Percentiles rank a stretch among this genome's conserved stretches.
phyloP scores from a whole-genome alignment of 2,888 invertebrate genomes.

The Melinaea menophilus region DNA sequence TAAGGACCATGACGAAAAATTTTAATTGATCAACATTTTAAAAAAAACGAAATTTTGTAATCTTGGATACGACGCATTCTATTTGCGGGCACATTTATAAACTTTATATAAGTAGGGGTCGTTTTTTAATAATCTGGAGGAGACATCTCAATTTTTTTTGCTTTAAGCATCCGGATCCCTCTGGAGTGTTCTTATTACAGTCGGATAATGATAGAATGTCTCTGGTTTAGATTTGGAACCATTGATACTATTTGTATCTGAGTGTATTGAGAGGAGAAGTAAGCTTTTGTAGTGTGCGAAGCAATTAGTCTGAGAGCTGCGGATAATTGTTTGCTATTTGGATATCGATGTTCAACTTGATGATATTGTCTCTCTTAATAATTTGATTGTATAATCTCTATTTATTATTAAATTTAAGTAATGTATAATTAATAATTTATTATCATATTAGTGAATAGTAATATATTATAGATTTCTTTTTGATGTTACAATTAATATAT shows the following conservation, averaged over 20 bases:
- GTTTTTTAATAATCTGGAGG: conserved; percentile 27
- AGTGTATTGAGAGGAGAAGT: not conserved
- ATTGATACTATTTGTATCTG: not conserved
- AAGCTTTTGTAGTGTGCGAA: conserved; percentile 26
- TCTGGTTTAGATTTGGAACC: not conserved
- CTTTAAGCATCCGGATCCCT: conserved; percentile 29
- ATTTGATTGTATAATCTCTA: conserved; percentile 73
- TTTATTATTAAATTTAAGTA: conserved; percentile 77
- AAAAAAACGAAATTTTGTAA: conserved; percentile 36
- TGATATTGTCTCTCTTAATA: conserved; percentile 75
- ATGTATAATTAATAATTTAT: conserved; percentile 74
- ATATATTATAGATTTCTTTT: conserved; percentile 70
- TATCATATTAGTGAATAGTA: conserved; percentile 71
- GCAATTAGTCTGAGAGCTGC: conserved; percentile 15
- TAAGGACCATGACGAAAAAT: conserved; percentile 64
- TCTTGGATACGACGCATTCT: conserved; percentile 36
- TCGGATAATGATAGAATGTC: not conserved
- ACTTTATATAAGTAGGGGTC: conserved; percentile 28
- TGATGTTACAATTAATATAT: conserved; percentile 73
- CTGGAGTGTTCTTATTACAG: conserved; percentile 9
- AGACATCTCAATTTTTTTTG: conserved; percentile 28
- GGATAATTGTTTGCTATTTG: conserved; percentile 17
- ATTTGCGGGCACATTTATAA: conserved; percentile 36
- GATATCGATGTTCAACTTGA: conserved; percentile 52
- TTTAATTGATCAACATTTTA: conserved; percentile 74